These are phyloP conservation scores for Drosophila rellima DNA, from an alignment of 2,888 invertebrate genomes.

Conservation along the genomic window DNA sequence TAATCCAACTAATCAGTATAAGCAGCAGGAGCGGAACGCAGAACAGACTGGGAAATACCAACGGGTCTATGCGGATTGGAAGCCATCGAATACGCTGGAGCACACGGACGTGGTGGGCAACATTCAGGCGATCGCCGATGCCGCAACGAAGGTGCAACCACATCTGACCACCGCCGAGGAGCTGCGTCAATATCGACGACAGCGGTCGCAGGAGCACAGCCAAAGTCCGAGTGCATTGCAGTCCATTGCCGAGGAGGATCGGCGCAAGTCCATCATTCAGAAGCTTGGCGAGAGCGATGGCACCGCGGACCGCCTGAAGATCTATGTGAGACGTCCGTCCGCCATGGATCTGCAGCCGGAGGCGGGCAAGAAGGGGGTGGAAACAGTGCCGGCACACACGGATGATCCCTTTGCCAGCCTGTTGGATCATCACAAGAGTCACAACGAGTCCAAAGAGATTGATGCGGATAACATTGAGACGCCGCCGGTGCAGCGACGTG, in stretches of 20 bases:
- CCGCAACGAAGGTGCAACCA: conserved; percentile 88
- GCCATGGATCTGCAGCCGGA: conserved; percentile 63
- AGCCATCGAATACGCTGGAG: conserved; percentile 91
- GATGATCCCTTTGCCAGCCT: conserved; percentile 76
- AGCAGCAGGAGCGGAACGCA: conserved; percentile 70
- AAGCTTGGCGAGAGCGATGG: conserved; percentile 86
- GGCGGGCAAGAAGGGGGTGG: neutral
- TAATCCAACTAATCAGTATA: conserved; percentile 59
- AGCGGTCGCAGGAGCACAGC: conserved; percentile 87
- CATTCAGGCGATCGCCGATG: conserved; percentile 93
- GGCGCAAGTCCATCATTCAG: conserved; percentile 87
- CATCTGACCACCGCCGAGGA: conserved; percentile 87
- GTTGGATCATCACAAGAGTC: conserved; percentile 77
- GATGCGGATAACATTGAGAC: conserved; percentile 97
- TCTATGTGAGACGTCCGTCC: conserved; percentile 87
- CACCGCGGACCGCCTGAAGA: conserved; percentile 87
- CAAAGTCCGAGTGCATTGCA: conserved; percentile 86
- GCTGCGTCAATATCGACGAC: conserved; percentile 87
- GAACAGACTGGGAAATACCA: conserved; percentile 85
- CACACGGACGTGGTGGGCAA: conserved; percentile 93
- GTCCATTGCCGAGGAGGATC: conserved; percentile 89
- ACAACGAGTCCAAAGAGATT: conserved; percentile 89
- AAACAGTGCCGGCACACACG: conserved; percentile 3
- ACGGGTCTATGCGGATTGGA: conserved; percentile 92
- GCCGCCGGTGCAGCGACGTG: conserved; percentile 92